Conservation (phyloP, 2,113 vertebrate species). For the Lutjanus erythropterus region DNA sequence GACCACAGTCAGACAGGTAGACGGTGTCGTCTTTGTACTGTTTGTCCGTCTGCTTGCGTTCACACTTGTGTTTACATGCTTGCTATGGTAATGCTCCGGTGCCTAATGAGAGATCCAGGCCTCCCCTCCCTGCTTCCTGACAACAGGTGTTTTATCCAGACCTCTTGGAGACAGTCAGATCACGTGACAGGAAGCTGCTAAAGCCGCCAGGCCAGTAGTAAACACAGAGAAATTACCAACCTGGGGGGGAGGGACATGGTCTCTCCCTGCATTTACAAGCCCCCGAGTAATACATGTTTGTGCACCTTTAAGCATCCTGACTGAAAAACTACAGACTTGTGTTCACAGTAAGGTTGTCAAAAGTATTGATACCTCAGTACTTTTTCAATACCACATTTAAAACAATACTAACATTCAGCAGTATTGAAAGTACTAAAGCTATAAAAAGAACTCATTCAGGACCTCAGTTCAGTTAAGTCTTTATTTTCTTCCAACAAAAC, state of each 20-base stretch:
- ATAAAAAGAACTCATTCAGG: too few species aligned
- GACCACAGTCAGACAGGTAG: not conserved
- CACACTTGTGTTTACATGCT: slow-evolving; percentile 40
- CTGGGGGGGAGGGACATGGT: slow-evolving; percentile 18
- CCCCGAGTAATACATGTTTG: slow-evolving; percentile 26
- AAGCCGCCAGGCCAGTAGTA: slow-evolving; percentile 43
- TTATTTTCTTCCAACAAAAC: too few species aligned
- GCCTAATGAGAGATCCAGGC: slow-evolving; percentile 40
- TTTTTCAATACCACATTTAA: too few species aligned
- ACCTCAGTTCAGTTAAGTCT: too few species aligned
- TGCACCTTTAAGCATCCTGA: slow-evolving; percentile 16
- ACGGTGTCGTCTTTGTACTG: not conserved
- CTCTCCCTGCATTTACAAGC: slow-evolving; percentile 40
- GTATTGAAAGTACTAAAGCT: too few species aligned
- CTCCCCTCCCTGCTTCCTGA: slow-evolving; percentile 37
- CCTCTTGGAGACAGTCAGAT: slow-evolving; percentile 55
- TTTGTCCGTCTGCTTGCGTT: not conserved
- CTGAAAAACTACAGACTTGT: slow-evolving; percentile 18
- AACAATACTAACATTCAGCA: too few species aligned
- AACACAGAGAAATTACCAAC: slow-evolving; percentile 61
- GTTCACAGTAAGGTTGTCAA: too few species aligned
- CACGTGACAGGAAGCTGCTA: slow-evolving; percentile 70
- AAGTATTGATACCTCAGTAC: too few species aligned
- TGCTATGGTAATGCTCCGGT: slow-evolving; percentile 21
- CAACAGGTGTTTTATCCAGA: slow-evolving; percentile 72